These are phyloP conservation scores for Mormyrops boulengeri DNA, from an alignment of 2,797 vertebrate genomes.

Conservation along the genomic window DNA sequence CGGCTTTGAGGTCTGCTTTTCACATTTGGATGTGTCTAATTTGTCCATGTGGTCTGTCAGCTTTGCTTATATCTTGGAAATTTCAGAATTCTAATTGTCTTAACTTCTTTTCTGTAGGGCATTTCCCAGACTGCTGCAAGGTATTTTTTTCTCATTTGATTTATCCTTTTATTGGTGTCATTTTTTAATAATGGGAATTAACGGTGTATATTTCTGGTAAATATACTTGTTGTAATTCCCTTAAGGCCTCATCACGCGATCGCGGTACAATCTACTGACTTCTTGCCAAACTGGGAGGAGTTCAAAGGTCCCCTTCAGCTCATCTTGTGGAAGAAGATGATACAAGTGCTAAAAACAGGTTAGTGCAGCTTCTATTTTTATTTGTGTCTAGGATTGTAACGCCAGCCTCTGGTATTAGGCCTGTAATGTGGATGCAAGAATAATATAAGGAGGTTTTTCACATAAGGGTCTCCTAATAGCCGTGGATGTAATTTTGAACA, in stretches of 20 bases:
- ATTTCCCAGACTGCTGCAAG: neutral
- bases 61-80: neutral
- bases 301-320: constrained; percentile 69
- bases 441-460: neutral
- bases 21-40: neutral
- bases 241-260: constrained; percentile 46
- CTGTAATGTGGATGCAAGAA: neutral
- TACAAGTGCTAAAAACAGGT: constrained; percentile 67
- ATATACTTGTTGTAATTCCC: neutral
- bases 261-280: constrained; percentile 46
- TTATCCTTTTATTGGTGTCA: neutral
- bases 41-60: neutral
- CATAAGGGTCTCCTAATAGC: neutral
- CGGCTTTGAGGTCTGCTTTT: constrained; percentile 55
- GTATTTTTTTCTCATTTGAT: constrained; percentile 7
- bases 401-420: neutral
- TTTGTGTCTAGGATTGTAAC: neutral
- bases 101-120: neutral
- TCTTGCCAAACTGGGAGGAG: constrained; percentile 56
- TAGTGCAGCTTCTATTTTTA: neutral
- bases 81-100: neutral
- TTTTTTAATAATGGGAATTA: neutral
- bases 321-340: constrained; percentile 75
- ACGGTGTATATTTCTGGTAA: neutral
- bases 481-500: neutral